Evolutionary conservation across 2,797 vertebrate species (phyloP).

Genomic region (Halcyon chelicuti): DNA sequence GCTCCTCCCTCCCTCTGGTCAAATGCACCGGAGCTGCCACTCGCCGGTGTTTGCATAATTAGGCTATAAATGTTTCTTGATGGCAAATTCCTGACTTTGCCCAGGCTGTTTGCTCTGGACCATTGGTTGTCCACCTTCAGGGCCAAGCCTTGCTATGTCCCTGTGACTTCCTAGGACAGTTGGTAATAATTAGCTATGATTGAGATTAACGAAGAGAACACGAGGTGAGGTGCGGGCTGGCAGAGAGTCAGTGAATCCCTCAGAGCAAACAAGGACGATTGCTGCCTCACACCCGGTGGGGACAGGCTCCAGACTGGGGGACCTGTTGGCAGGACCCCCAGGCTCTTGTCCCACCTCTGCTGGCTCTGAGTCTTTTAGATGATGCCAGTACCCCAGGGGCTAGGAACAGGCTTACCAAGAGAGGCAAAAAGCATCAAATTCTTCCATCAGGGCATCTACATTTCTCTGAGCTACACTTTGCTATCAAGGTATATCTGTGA

Average conservation of each 20-base stretch:
- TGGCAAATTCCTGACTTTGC: background rate
- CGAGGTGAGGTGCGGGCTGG: accelerated
- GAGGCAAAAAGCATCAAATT: background rate
- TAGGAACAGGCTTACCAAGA: background rate
- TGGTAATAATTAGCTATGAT: constrained; percentile 44
- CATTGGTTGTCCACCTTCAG: background rate
- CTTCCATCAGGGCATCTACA: accelerated
- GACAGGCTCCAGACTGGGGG: background rate
- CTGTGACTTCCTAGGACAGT: background rate
- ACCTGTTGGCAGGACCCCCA: background rate
- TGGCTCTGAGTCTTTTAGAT: background rate
- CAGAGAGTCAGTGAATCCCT: accelerated
- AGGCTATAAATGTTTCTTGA: background rate
- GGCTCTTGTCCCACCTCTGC: background rate
- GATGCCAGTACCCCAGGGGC: too few species aligned
- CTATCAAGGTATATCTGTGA: accelerated
- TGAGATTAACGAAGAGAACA: background rate
- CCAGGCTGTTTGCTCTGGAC: background rate
- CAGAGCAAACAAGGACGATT: accelerated
- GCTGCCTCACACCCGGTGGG: accelerated
- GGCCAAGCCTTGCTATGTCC: background rate
- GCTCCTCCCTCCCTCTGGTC: background rate
- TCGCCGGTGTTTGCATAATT: background rate
- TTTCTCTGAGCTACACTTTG: background rate
- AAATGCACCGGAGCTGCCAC: background rate